Percentiles rank a stretch among this genome's conserved stretches.
Conservation (phyloP, 2,888 invertebrate species). For the Limnephilus auricula region DNA sequence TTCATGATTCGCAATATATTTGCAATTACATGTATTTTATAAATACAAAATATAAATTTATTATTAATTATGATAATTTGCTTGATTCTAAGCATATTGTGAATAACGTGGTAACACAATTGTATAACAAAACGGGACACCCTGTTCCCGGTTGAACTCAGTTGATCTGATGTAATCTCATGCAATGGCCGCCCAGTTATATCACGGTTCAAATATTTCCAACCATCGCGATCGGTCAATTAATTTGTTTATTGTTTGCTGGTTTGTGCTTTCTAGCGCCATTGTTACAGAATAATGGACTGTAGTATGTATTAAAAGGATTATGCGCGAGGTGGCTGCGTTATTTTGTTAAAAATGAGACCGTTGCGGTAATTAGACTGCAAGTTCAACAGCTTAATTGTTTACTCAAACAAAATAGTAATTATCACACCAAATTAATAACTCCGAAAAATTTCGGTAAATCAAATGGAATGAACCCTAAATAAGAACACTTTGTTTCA, state of each 20-base stretch:
- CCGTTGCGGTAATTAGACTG: neutral
- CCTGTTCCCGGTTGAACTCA: slow-evolving; percentile 14
- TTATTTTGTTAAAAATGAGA: neutral
- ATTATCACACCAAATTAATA: neutral
- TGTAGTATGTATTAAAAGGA: neutral
- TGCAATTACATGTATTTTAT: too few species aligned
- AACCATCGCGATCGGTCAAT: slow-evolving; percentile 38
- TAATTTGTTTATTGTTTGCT: slow-evolving; percentile 45
- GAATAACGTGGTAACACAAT: too few species aligned
- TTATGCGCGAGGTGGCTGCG: neutral
- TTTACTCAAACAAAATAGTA: neutral
- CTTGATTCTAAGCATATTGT: too few species aligned
- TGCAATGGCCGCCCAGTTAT: slow-evolving; percentile 20
- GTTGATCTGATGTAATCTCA: slow-evolving; percentile 45
- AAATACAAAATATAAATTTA: too few species aligned
- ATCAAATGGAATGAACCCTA: neutral
- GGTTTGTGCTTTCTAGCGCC: slow-evolving; percentile 14
- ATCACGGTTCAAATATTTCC: slow-evolving; percentile 47
- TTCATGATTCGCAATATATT: too few species aligned
- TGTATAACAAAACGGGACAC: neutral
- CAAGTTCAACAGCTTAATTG: neutral
- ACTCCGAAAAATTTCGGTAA: neutral
- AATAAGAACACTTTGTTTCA: too few species aligned
- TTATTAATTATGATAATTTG: too few species aligned
- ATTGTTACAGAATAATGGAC: slow-evolving; percentile 31